Percentiles rank a stretch among this genome's conserved stretches.
phyloP scores from a whole-genome alignment of 1,140 invertebrate genomes.

The Gonioctena quinquepunctata region DNA sequence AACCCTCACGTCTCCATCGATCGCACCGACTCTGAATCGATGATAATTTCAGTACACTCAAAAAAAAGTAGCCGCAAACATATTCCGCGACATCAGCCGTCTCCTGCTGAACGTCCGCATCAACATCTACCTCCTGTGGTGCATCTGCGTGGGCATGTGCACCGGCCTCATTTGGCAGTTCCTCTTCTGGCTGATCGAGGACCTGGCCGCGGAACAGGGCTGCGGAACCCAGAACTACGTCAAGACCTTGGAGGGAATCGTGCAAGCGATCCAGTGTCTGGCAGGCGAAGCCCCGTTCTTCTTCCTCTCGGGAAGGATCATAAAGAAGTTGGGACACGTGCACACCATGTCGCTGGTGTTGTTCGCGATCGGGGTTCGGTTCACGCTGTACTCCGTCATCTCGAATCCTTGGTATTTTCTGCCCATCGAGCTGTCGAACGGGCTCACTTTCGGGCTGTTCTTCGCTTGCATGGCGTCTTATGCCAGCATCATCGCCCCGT shows the following conservation, averaged over 20 bases:
- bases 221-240: conserved; percentile 58
- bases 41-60: conserved; percentile 61
- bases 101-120: conserved; percentile 67
- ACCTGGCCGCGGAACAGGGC: conserved; percentile 60
- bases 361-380: conserved; percentile 74
- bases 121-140: conserved; percentile 74
- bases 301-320: conserved; percentile 79
- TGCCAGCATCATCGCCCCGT: conserved; percentile 82
- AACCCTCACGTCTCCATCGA: too few relatives aligned
- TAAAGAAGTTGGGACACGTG: conserved; percentile 81
- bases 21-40: background rate
- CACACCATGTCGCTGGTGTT: conserved; percentile 82
- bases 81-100: conserved; percentile 65
- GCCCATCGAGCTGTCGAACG: conserved; percentile 84
- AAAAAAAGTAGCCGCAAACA: conserved; percentile 65
- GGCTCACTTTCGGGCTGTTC: conserved; percentile 85
- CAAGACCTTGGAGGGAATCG: conserved; percentile 81
- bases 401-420: conserved; percentile 81
- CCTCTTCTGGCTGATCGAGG: conserved; percentile 80
- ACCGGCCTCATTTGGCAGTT: conserved; percentile 89
- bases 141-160: conserved; percentile 80
- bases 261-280: conserved; percentile 79
- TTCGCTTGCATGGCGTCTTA: conserved; percentile 90
- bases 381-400: conserved; percentile 81
- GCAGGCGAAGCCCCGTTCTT: conserved; percentile 89